Evolutionary conservation across 2,888 invertebrate genomes (phyloP).

Genomic region (Salpingus planirostris): DNA sequence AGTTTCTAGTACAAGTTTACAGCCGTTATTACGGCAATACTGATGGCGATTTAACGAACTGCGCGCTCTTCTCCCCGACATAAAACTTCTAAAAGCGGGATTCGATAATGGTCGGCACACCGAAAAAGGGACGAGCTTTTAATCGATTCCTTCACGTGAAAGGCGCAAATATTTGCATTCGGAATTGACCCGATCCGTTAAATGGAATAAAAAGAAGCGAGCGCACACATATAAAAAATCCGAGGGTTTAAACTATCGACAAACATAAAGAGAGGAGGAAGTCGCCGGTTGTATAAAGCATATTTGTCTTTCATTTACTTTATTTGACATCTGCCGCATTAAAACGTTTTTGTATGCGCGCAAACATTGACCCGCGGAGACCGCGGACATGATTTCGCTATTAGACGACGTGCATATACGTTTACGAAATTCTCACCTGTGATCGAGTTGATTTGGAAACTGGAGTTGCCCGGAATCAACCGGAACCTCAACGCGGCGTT

Average conservation of each 20-base stretch:
- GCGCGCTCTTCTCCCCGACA: too few species aligned
- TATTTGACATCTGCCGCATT: conserved; percentile 28
- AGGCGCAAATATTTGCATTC: too few species aligned
- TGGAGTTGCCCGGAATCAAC: conserved; percentile 73
- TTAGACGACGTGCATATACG: too few species aligned
- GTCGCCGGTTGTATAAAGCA: conserved; percentile 19
- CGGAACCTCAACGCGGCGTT: conserved; percentile 78
- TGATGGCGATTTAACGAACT: too few species aligned
- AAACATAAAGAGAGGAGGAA: conserved; percentile 13
- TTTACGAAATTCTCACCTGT: too few species aligned
- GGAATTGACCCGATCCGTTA: too few species aligned
- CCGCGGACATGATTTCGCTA: conserved; percentile 25
- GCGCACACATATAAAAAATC: conserved; percentile 10
- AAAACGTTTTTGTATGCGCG: conserved; percentile 22
- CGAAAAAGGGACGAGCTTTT: too few species aligned
- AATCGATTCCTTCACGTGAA: too few species aligned
- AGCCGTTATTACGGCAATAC: conserved; percentile 10
- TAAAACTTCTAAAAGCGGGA: too few species aligned
- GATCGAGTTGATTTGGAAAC: conserved; percentile 73
- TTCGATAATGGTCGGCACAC: too few species aligned
- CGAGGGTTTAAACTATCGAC: conserved; percentile 12
- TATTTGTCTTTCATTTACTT: conserved; percentile 33
- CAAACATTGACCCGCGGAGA: conserved; percentile 27
- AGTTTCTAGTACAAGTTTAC: conserved; percentile 14
- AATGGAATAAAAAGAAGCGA: too few species aligned